Evolutionary conservation across 2,888 invertebrate species (phyloP).

Genomic region (Drosophila infuscata): DNA sequence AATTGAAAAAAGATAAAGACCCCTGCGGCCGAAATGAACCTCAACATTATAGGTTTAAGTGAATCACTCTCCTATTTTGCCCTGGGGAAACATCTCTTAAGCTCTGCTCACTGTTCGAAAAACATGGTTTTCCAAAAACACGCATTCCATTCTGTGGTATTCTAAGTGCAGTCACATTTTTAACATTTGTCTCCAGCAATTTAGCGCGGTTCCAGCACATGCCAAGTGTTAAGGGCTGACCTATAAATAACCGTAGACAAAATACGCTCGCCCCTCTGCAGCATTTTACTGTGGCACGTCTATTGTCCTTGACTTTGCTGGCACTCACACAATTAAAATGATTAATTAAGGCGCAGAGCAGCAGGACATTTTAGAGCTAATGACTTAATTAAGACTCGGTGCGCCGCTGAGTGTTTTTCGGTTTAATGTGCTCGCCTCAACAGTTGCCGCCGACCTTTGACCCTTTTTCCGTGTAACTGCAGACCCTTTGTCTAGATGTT

Average conservation of each 20-base stretch:
- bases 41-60: conserved; percentile 20
- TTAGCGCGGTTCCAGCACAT: conserved; percentile 43
- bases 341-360: conserved; percentile 73
- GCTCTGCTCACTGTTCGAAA: neutral
- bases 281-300: conserved; percentile 26
- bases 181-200: conserved; percentile 39
- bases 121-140: neutral
- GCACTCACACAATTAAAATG: conserved; percentile 72
- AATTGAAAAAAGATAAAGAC: neutral
- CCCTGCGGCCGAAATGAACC: neutral
- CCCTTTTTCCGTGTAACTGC: conserved; percentile 74
- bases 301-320: conserved; percentile 59
- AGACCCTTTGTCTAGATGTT: conserved; percentile 48
- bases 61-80: neutral
- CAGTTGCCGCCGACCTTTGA: conserved; percentile 68
- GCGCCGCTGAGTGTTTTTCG: conserved; percentile 64
- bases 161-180: conserved; percentile 46
- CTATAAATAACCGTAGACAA: conserved; percentile 50
- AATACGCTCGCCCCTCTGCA: conserved; percentile 43
- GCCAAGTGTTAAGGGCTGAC: conserved; percentile 44
- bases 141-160: conserved; percentile 27
- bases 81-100: conserved; percentile 1
- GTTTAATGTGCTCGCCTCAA: conserved; percentile 74
- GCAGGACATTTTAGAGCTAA: conserved; percentile 78
- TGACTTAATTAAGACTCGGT: conserved; percentile 75